These are phyloP conservation scores for Eremophila alpestris DNA, from an alignment of 2,797 vertebrate genomes.

Conservation along the genomic window DNA sequence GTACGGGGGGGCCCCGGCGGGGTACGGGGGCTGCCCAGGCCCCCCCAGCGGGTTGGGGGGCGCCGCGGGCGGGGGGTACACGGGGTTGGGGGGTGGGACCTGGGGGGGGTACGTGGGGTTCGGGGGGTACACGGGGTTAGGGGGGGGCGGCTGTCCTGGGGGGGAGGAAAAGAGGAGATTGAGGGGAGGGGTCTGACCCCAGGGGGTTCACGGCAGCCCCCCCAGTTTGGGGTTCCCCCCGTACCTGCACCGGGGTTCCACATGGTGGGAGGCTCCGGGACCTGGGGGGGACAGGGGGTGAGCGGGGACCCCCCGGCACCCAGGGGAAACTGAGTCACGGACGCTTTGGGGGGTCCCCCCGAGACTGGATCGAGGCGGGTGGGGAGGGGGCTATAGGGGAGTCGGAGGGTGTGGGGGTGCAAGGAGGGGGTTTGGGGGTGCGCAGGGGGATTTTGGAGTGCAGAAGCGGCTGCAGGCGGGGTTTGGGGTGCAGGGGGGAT, in stretches of 20 bases:
- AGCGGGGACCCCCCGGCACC: neutral
- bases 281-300: neutral
- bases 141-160: neutral
- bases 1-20: slow-evolving; percentile 60
- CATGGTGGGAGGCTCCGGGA: neutral
- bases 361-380: neutral
- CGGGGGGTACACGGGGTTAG: neutral
- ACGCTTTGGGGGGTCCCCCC: neutral
- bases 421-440: too few relatives aligned
- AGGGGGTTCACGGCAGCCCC: neutral
- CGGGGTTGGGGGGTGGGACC: neutral
- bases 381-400: neutral
- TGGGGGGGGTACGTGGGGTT: neutral
- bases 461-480: too few relatives aligned
- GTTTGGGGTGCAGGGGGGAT: neutral
- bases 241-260: neutral
- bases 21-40: slow-evolving; percentile 24
- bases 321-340: neutral
- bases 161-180: neutral
- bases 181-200: neutral
- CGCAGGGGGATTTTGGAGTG: neutral
- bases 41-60: neutral
- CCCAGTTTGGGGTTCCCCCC: neutral
- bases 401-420: too few relatives aligned
- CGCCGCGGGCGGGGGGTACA: neutral